Conservation (phyloP, 1,140 invertebrate species). For the Philopotamus ludificatus region DNA sequence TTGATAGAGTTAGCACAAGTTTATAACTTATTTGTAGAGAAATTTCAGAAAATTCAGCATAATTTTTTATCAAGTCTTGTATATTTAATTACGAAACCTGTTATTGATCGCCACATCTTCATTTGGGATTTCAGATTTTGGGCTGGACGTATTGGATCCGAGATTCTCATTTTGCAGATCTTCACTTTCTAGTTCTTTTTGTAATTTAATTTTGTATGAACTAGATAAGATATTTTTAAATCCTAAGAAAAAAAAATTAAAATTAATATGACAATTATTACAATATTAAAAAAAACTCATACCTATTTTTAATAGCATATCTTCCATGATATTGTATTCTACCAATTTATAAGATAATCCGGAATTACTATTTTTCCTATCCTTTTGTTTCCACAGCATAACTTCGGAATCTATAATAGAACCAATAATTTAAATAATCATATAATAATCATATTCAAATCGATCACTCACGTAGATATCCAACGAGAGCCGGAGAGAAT, state of each 20-base stretch:
- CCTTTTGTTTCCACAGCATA: constrained; percentile 27
- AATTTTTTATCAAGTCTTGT: too few relatives aligned
- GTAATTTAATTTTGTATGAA: too few relatives aligned
- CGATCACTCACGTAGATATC: constrained; percentile 33
- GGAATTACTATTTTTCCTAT: not conserved
- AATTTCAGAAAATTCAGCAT: too few relatives aligned
- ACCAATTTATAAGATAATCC: constrained; percentile 13
- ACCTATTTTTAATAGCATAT: constrained; percentile 30
- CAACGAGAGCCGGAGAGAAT: constrained; percentile 34
- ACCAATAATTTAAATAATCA: constrained; percentile 2
- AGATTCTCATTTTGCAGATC: not conserved
- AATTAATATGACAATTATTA: not conserved
- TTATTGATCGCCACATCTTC: not conserved
- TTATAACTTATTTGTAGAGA: too few relatives aligned
- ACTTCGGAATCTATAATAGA: constrained; percentile 34
- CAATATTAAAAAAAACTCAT: constrained; percentile 1
- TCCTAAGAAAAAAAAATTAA: not conserved
- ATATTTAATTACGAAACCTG: too few relatives aligned
- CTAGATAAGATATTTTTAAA: constrained; percentile 2
- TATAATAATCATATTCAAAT: not conserved
- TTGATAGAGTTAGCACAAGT: too few relatives aligned
- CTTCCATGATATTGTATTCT: constrained; percentile 26
- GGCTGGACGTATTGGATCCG: not conserved
- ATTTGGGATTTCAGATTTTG: constrained; percentile 8
- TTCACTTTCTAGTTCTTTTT: too few relatives aligned